Percentiles rank a stretch among this genome's conserved stretches.
Evolutionary conservation across 2,113 vertebrate species (phyloP).

Genomic region (Catharus bicknelli): DNA sequence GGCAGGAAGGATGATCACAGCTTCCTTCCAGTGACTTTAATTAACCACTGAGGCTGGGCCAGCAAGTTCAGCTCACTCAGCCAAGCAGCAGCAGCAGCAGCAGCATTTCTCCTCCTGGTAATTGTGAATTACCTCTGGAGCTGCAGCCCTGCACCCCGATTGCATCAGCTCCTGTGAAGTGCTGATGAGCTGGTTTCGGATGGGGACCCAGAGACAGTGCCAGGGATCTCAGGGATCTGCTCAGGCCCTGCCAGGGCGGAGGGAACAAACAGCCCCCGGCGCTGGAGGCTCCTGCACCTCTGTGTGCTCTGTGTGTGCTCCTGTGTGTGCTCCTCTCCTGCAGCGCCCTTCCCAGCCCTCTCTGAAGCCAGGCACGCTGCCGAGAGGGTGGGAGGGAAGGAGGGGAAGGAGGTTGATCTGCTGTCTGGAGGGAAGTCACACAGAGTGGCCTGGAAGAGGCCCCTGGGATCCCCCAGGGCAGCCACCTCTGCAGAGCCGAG

Average conservation of each 20-base stretch:
- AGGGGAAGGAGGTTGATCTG: neutral
- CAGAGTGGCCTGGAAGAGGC: neutral
- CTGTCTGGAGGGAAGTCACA: neutral
- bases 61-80: slow-evolving; percentile 16
- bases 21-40: slow-evolving; percentile 2
- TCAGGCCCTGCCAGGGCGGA: neutral
- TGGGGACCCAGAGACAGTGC: neutral
- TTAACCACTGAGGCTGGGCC: neutral
- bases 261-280: neutral
- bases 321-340: too few species aligned
- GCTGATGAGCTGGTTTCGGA: slow-evolving; percentile 33
- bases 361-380: accelerated
- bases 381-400: neutral
- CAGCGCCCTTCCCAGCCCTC: neutral
- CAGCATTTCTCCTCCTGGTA: neutral
- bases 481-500: too few species aligned
- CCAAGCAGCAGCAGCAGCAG: neutral
- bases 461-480: too few species aligned
- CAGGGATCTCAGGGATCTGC: neutral
- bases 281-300: neutral
- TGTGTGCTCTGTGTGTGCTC: neutral
- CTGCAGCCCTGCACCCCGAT: neutral
- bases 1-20: neutral
- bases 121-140: slow-evolving; percentile 10
- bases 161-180: slow-evolving; percentile 4